Evolutionary conservation across 2,888 invertebrate species (phyloP).

Genomic region (Nemotelus pantherinus): DNA sequence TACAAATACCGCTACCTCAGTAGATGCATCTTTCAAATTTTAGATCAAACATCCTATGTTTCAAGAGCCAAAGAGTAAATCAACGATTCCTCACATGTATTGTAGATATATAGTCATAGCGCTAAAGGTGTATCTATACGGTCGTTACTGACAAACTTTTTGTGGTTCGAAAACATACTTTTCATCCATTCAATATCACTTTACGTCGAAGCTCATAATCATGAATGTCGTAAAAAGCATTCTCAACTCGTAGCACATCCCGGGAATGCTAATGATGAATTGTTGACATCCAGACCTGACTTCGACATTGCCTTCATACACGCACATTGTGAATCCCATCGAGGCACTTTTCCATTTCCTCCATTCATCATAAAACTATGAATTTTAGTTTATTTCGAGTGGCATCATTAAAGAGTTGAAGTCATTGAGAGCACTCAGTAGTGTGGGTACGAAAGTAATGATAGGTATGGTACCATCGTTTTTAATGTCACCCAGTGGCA

Average conservation of each 20-base stretch:
- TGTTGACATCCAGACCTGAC: constrained; percentile 23
- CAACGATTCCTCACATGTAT: too few species aligned
- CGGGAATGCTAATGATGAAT: constrained; percentile 43
- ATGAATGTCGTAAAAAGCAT: not conserved
- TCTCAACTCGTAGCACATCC: constrained; percentile 21
- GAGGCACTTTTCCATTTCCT: constrained; percentile 15
- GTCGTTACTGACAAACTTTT: too few species aligned
- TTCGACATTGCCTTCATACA: constrained; percentile 24
- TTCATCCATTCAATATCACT: too few species aligned
- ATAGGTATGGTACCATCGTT: constrained; percentile 17
- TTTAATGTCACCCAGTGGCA: constrained; percentile 15
- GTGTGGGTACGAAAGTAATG: not conserved
- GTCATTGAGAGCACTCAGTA: not conserved
- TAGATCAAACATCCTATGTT: too few species aligned
- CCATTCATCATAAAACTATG: constrained; percentile 1
- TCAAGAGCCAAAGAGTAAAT: too few species aligned
- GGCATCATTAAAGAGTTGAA: constrained; percentile 36
- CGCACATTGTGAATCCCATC: constrained; percentile 24
- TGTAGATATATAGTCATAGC: too few species aligned
- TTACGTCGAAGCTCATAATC: too few species aligned
- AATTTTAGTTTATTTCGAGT: constrained; percentile 25
- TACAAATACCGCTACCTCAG: too few species aligned
- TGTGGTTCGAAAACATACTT: too few species aligned
- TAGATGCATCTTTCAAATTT: too few species aligned
- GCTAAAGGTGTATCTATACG: too few species aligned